phyloP scores from a whole-genome alignment of 2,113 vertebrate species.

The Sinocyclocheilus anshuiensis region DNA sequence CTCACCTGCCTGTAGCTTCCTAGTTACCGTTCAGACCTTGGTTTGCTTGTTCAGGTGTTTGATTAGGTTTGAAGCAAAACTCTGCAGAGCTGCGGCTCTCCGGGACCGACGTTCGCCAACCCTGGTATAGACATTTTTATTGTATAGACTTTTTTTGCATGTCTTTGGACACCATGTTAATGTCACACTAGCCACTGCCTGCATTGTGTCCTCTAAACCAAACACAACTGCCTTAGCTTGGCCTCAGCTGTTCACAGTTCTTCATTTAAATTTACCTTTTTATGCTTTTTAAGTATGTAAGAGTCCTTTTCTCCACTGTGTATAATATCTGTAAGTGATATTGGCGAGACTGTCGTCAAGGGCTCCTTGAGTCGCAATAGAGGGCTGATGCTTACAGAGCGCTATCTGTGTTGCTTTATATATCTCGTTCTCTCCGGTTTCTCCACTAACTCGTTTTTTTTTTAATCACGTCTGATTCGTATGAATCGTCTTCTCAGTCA shows the following conservation, averaged over 20 bases:
- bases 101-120: too few species aligned
- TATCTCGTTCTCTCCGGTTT: background rate
- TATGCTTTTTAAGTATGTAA: background rate
- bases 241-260: background rate
- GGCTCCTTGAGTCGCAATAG: background rate
- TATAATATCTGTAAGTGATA: background rate
- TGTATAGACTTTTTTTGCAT: background rate
- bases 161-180: background rate
- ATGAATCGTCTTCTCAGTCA: constrained; percentile 23
- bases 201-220: constrained; percentile 19
- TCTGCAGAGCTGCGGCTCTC: too few species aligned
- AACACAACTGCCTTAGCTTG: constrained; percentile 24
- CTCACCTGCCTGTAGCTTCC: too few species aligned
- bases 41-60: too few species aligned
- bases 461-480: constrained; percentile 2
- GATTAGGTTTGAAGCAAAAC: too few species aligned
- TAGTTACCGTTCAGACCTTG: too few species aligned
- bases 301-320: background rate
- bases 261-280: background rate
- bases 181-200: constrained; percentile 21
- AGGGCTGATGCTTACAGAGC: constrained; percentile 9
- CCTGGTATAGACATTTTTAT: background rate
- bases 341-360: constrained; percentile 13
- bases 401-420: constrained; percentile 19
- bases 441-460: background rate